Evolutionary conservation across 1,140 invertebrate species (phyloP), one percentile per base, ranked within the genome.

Genomic region (Cydia pomonella): DNA sequence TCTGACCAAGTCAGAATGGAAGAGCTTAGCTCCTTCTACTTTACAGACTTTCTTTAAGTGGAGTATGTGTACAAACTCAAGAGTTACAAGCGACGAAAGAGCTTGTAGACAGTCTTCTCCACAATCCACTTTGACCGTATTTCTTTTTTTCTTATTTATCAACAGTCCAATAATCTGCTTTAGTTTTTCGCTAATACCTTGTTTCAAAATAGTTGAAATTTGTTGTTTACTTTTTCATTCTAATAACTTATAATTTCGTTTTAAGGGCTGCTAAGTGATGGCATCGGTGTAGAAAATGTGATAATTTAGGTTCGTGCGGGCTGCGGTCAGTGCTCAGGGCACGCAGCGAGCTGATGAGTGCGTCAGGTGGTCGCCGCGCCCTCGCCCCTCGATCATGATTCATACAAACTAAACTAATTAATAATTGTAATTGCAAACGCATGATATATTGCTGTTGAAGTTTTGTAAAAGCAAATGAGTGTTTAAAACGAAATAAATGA

Each of bases 291-390:
- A 27, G 12, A 29, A 53, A 53, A n/a, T 66, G 63, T 29, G 63
- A 66, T 66, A 66, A 66, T 66, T 29, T 66, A 27, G 63, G 63
- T 33, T 10, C 0, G 78, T 78, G 74, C 44, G 59, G 59, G 53
- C 50, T 76, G 78, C 62, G 78, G 82, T 83, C 82, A 81, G 78
- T 80, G 81, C 82, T 79, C 78, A 53, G 4, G 50, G 50, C 50
- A 53, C 50, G 50, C 50, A 53, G 80, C 80, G 73, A 64, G 82
- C 64, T 76, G 75, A 75, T 75, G 80, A 77, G 29, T 73, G 77
- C 82, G 82, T 83, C 82, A 83, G 82, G 82, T 83, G 82, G 82
- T 72, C 69, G 69, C 44, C 62, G 74, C 78, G 72, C 78, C 82
- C 81, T 23, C 18, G 5, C 10, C 3, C 25, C n/a, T 4, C 13